A percentile compares a stretch with the other conserved stretches of the same genome.
Conservation (phyloP, 2,113 vertebrate species). For the Xyliphius kryptos region DNA sequence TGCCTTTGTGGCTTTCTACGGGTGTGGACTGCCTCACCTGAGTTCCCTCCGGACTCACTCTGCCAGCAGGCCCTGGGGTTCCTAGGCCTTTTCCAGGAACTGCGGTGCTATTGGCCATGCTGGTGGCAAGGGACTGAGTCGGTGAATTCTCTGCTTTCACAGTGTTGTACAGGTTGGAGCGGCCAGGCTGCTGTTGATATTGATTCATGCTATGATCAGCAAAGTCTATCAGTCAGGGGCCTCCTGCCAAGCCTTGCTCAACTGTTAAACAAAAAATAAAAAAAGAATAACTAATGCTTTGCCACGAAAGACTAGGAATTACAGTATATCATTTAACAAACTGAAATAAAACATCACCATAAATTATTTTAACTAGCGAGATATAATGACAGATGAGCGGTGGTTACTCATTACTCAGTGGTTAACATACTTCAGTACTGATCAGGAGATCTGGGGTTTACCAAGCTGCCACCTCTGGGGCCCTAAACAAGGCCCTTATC, state of each 20-base stretch:
- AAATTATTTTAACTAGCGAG: too few species aligned
- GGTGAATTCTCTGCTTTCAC: constrained; percentile 67
- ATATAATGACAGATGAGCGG: too few species aligned
- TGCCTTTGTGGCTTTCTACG: too few species aligned
- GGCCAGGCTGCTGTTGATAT: constrained; percentile 36
- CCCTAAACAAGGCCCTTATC: too few species aligned
- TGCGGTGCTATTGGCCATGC: constrained; percentile 88
- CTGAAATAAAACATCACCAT: too few species aligned
- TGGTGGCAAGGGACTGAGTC: constrained; percentile 66
- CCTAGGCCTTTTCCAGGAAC: constrained; percentile 69
- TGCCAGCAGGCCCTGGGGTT: constrained; percentile 61
- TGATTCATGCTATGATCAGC: constrained; percentile 38
- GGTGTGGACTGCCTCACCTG: constrained; percentile 66
- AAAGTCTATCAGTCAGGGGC: constrained; percentile 16
- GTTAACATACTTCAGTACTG: too few species aligned
- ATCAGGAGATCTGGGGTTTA: too few species aligned
- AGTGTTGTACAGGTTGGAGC: constrained; percentile 45
- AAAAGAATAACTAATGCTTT: too few species aligned
- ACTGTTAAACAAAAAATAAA: constrained; percentile 7
- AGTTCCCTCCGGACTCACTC: constrained; percentile 89
- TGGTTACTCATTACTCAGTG: too few species aligned
- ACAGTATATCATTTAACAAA: too few species aligned
- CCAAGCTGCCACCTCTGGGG: too few species aligned
- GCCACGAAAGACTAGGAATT: too few species aligned
- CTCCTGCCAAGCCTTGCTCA: constrained; percentile 11